Percentiles rank a stretch among this genome's conserved stretches.
Evolutionary conservation across 1,140 invertebrate species (phyloP).

Genomic region (Pogonomyrmex barbatus): DNA sequence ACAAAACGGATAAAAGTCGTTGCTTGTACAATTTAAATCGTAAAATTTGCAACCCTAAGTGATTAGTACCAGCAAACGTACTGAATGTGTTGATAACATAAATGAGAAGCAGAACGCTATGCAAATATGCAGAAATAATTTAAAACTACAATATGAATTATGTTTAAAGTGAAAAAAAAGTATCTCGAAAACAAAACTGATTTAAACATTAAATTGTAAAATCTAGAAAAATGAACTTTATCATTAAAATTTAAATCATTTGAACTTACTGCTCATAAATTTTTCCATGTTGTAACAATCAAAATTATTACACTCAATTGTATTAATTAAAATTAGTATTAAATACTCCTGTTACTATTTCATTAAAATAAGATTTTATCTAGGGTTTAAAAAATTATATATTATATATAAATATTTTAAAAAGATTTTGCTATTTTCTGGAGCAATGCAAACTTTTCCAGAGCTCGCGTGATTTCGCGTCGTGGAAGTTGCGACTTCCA

Average conservation of each 20-base stretch:
- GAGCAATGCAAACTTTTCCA: neutral
- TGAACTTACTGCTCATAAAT: too few relatives aligned
- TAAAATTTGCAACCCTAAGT: neutral
- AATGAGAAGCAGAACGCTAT: neutral
- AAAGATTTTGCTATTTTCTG: neutral
- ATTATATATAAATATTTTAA: neutral
- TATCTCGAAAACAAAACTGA: neutral
- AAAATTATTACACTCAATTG: too few relatives aligned
- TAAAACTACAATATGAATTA: neutral
- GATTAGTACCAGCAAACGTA: neutral
- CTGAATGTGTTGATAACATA: neutral
- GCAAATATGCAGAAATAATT: neutral
- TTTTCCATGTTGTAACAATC: too few relatives aligned
- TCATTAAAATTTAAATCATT: too few relatives aligned
- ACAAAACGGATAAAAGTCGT: neutral
- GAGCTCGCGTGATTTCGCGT: constrained; percentile 31
- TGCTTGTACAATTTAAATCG: neutral
- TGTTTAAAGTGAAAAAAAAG: neutral
- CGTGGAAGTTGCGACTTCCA: constrained; percentile 51
- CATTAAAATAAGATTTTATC: neutral
- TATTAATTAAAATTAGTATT: too few relatives aligned
- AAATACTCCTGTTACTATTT: neutral
- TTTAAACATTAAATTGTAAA: too few relatives aligned
- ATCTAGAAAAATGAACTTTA: neutral
- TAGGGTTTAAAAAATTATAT: too few relatives aligned